These are phyloP conservation scores for Coluber constrictor DNA, from an alignment of 2,797 vertebrate species.

Conservation along the genomic window DNA sequence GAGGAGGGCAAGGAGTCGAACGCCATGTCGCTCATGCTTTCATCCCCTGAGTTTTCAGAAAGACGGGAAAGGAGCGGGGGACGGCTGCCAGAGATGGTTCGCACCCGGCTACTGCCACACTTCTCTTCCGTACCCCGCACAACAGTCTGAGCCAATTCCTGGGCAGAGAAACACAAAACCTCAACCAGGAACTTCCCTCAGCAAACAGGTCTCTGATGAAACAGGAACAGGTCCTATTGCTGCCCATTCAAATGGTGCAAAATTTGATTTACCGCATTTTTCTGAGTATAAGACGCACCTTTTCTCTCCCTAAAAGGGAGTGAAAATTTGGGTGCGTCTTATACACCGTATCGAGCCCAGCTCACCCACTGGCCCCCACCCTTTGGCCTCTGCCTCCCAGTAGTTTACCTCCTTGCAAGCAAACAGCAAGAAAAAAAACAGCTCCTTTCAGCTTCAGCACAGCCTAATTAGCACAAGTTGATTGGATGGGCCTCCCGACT, in stretches of 20 bases:
- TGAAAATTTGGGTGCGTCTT: too few species aligned
- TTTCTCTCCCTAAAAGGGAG: too few species aligned
- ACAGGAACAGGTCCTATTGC: accelerated
- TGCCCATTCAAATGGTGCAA: not conserved
- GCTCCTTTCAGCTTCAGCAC: too few species aligned
- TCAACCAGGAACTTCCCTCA: not conserved
- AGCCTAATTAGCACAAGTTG: too few species aligned
- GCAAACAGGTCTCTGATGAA: not conserved
- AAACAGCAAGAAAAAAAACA: too few species aligned
- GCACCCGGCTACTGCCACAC: slow-evolving; percentile 85
- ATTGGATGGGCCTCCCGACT: too few species aligned
- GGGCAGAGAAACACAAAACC: slow-evolving; percentile 23
- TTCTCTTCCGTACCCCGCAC: slow-evolving; percentile 89
- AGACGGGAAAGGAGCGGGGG: slow-evolving; percentile 82
- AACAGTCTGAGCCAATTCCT: slow-evolving; percentile 90
- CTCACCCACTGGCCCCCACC: too few species aligned
- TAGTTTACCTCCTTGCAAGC: too few species aligned
- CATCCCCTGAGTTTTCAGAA: slow-evolving; percentile 89
- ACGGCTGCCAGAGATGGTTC: slow-evolving; percentile 81
- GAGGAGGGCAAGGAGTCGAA: slow-evolving; percentile 87
- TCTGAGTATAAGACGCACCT: too few species aligned
- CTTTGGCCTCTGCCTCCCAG: too few species aligned
- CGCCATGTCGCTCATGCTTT: slow-evolving; percentile 81
- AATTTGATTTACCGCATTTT: not conserved
- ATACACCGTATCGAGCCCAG: too few species aligned